Percentiles rank a stretch among this genome's conserved stretches.
phyloP scores from a whole-genome alignment of 2,113 vertebrate genomes.

The Picathartes gymnocephalus region DNA sequence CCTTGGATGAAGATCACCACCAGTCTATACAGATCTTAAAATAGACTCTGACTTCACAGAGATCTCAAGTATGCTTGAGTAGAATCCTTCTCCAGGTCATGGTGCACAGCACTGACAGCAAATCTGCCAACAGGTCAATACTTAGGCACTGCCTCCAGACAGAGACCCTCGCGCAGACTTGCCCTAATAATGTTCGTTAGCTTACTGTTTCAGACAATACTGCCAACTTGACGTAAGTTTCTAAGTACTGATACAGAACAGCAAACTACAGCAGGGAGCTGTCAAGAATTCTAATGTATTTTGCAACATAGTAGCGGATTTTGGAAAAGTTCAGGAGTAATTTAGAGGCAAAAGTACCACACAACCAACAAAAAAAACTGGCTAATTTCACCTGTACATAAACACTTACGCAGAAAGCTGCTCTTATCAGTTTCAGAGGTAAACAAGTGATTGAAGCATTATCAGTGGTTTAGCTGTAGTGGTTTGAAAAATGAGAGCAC shows the following conservation, averaged over 20 bases:
- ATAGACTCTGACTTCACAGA: not conserved
- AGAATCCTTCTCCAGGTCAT: not conserved
- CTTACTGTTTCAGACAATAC: not conserved
- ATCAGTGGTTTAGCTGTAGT: not conserved
- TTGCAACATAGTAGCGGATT: not conserved
- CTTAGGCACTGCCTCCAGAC: not conserved
- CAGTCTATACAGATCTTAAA: not conserved
- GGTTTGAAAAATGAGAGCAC: not conserved
- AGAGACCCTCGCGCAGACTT: rapidly evolving
- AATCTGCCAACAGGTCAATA: not conserved
- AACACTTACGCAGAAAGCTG: not conserved
- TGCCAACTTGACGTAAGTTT: not conserved
- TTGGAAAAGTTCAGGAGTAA: not conserved
- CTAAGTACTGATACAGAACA: rapidly evolving
- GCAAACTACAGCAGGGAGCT: not conserved
- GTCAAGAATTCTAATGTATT: not conserved
- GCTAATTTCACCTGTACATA: not conserved
- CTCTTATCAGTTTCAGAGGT: not conserved
- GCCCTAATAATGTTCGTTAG: not conserved
- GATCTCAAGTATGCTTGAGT: not conserved
- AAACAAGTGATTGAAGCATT: not conserved
- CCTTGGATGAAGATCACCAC: not conserved
- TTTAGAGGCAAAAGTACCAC: not conserved
- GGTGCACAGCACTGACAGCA: not conserved
- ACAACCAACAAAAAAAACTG: not conserved